Base-by-base conservation (phyloP, 2,888 invertebrate species). In the Diloba caeruleocephala region DNA sequence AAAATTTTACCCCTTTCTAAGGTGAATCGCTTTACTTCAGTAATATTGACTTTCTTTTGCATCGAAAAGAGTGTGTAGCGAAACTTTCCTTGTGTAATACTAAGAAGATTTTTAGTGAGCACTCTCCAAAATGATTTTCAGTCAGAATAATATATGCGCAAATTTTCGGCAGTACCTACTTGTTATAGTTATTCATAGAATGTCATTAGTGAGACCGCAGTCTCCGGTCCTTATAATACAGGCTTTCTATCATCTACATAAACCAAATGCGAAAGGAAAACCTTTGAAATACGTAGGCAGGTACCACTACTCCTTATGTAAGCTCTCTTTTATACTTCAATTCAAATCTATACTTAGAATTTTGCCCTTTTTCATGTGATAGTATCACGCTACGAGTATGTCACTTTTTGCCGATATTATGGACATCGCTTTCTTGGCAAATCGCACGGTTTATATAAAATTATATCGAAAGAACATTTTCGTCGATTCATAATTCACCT, bases 331-430 rank as follows among this genome's bases (percentile, higher is more conserved):
- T 21, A 14, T 51, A 53, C 52, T 21, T 17, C 12, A 13, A 37
- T 64, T 44, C 23, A 53, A 45, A 41, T 63, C 45, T 58, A 53
- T 50, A 51, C 39, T 37, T 50, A 42, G 43, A 46, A 28, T 25
- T 52, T 53, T 33, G 28, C 15, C 43, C 46, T 34, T 50, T 43
- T 46, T 50, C 50, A 50, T 37, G 38, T 45, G 43, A 53, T 33
- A 50, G 10, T 14, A 32, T 48, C 57, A 68, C 54, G 68, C 52
- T 51, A n/a, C n/a, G n/a, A n/a, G n/a, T n/a, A 68, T 57, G 50
- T 55, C 49, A 54, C 54, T 57, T 39, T 36, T 44, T 45, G 17
- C 32, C 23, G 36, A 45, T 26, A 59, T 58, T 59, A 41, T 29
- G n/a, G 12, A 29, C 37, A 26, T 59, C 32, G 36, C 28, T 45